phyloP scores from a whole-genome alignment of 2,113 vertebrate genomes.

The Syngnathoides biaculeatus region DNA sequence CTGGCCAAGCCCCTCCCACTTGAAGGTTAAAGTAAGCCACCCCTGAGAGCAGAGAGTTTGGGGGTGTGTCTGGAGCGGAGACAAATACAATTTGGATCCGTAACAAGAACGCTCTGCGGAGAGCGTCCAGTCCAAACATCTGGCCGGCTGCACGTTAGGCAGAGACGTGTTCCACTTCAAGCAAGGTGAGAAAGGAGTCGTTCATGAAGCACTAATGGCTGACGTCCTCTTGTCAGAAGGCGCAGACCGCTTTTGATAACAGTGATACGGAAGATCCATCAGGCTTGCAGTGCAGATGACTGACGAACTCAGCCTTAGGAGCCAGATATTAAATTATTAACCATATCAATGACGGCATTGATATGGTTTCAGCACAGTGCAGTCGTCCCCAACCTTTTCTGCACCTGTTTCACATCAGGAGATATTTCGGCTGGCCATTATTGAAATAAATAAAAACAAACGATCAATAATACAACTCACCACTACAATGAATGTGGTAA shows the following conservation, averaged over 20 bases:
- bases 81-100: constrained; percentile 62
- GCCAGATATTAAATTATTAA: no score
- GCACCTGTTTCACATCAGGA: no score
- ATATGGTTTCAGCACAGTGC: no score
- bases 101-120: constrained; percentile 51
- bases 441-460: no score
- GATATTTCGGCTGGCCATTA: no score
- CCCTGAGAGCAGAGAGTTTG: constrained; percentile 32
- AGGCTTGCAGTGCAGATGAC: neutral
- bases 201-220: constrained; percentile 35
- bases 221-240: constrained; percentile 18
- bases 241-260: constrained; percentile 13
- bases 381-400: no score
- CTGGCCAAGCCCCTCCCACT: constrained; percentile 50
- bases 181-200: constrained; percentile 53
- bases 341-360: no score
- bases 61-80: constrained; percentile 14
- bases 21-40: constrained; percentile 66
- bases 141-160: constrained; percentile 45
- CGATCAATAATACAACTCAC: no score
- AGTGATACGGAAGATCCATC: neutral
- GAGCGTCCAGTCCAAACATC: constrained; percentile 57
- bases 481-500: no score
- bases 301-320: no score
- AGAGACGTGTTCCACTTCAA: constrained; percentile 39